phyloP scores from a whole-genome alignment of 2,888 invertebrate genomes.

The Drosophila quinaria region DNA sequence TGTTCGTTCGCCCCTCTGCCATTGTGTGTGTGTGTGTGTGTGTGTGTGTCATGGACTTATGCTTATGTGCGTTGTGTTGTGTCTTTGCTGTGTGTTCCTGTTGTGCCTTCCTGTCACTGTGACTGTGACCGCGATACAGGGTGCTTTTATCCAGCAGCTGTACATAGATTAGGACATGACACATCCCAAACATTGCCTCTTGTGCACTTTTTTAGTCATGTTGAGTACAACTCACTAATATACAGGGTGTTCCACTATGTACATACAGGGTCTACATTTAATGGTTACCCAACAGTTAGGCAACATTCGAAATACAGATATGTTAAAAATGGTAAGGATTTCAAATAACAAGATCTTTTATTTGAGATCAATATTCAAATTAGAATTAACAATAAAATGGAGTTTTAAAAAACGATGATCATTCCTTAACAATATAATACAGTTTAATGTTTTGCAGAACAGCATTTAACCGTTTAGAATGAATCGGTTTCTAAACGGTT shows the following conservation, averaged over 20 bases:
- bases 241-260: conserved; percentile 6
- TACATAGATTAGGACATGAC: neutral
- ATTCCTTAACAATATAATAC: too few relatives aligned
- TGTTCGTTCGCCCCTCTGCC: conserved; percentile 54
- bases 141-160: conserved; percentile 22
- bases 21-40: conserved; percentile 44
- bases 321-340: too few relatives aligned
- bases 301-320: too few relatives aligned
- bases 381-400: too few relatives aligned
- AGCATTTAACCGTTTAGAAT: too few relatives aligned
- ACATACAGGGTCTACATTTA: conserved; percentile 5
- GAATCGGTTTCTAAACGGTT: too few relatives aligned
- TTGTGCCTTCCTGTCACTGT: conserved; percentile 68
- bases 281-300: too few relatives aligned
- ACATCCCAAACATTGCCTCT: conserved; percentile 3
- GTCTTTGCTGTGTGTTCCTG: conserved; percentile 65
- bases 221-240: neutral
- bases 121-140: conserved; percentile 58
- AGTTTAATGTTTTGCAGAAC: too few relatives aligned
- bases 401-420: too few relatives aligned
- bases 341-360: too few relatives aligned
- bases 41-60: conserved; percentile 54
- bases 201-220: neutral
- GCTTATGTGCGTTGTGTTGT: conserved; percentile 67
- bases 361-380: too few relatives aligned